Conservation (phyloP, 2,113 vertebrate species). For the Rhipidura dahli region DNA sequence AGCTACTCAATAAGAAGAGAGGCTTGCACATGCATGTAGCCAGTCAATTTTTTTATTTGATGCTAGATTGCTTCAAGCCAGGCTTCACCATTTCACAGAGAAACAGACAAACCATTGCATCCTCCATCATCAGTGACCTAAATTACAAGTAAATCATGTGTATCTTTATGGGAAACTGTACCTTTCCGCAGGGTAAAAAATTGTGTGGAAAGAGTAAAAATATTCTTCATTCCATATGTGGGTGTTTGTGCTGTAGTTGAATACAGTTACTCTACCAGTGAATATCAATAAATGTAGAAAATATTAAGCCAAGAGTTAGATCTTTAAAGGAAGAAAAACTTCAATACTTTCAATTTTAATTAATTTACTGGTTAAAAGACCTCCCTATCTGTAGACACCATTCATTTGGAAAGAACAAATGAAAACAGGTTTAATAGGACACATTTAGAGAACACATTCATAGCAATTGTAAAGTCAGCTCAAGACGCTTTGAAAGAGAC, state of each 20-base stretch:
- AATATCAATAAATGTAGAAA: background rate
- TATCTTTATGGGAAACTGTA: background rate
- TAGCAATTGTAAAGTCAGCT: background rate
- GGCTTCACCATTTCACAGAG: background rate
- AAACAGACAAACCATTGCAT: background rate
- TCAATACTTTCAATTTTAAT: background rate
- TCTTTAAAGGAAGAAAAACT: background rate
- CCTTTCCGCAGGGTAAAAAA: too few relatives aligned
- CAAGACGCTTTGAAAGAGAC: background rate
- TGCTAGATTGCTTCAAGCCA: background rate
- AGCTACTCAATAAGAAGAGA: background rate
- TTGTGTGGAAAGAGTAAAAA: background rate
- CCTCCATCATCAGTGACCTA: background rate
- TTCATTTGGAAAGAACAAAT: slow-evolving; percentile 6
- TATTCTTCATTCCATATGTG: background rate
- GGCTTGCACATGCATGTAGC: background rate
- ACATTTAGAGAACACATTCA: background rate
- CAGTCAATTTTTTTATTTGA: background rate
- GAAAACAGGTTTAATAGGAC: background rate
- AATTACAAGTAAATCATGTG: background rate
- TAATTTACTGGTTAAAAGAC: background rate
- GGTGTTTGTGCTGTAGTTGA: background rate
- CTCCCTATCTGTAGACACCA: background rate
- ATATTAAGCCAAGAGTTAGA: background rate
- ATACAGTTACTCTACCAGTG: background rate